A percentile compares a stretch with the other conserved stretches of the same genome.
phyloP scores from a whole-genome alignment of 2,113 vertebrate species.

The Peucedramus taeniatus region DNA sequence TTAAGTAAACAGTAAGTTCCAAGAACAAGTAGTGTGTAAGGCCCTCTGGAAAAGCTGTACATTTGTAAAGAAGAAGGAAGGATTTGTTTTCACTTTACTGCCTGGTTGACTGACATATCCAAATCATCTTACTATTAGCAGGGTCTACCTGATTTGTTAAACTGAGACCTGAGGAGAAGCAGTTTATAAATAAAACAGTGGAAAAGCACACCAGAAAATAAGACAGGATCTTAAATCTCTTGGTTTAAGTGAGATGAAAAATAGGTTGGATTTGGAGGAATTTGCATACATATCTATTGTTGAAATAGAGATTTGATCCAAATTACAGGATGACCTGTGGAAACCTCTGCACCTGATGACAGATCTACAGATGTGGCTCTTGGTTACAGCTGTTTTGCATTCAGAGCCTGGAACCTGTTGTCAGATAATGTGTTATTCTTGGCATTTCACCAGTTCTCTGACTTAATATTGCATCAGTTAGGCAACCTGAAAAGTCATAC shows the following conservation, averaged over 20 bases:
- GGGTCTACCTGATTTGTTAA: neutral
- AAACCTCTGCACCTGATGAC: neutral
- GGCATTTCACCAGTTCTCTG: neutral
- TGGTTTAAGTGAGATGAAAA: neutral
- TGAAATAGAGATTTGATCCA: neutral
- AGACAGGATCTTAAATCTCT: neutral
- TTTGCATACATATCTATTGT: neutral
- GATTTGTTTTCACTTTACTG: neutral
- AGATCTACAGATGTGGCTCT: neutral
- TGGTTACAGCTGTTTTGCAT: neutral
- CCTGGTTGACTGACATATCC: neutral
- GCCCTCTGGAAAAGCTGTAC: neutral
- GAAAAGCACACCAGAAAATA: neutral
- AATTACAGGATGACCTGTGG: neutral
- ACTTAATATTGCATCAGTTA: neutral
- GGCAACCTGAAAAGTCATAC: neutral
- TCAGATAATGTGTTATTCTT: neutral
- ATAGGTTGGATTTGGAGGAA: neutral
- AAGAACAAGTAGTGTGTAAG: neutral
- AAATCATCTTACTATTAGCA: neutral
- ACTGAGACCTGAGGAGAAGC: neutral
- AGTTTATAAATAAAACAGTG: neutral
- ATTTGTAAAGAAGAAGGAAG: neutral
- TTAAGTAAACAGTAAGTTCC: neutral
- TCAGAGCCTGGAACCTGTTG: neutral